Evolutionary conservation across 2,888 invertebrate genomes (phyloP), one percentile per base, ranked within the genome.

Genomic region (Horisme vitalbata): DNA sequence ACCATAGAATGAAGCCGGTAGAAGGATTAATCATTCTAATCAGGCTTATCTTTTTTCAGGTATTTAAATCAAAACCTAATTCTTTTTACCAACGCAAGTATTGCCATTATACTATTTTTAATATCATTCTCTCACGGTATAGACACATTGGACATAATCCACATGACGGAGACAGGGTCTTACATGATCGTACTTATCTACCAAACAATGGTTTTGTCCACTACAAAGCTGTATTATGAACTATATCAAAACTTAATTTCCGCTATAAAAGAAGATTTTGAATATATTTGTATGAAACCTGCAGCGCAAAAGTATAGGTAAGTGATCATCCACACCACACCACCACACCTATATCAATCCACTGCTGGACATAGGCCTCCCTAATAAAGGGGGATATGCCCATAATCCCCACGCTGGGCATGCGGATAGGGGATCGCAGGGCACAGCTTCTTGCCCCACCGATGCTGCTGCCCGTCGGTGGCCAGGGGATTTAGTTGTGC

Each of bases 101-200:
- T 20, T 4, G 3, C 9, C 5, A 7, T 3, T 11, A 20, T 14
- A 7, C 3, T 20, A 7, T 20, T 3, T 0, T 6, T 20, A 3
- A 6, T 10, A 32, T 18, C 20, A 4, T 10, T 18, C 2, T 2
- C 7, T 7, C 32, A 32, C 11, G 32, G 32, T 1, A 3, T 32
- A 4, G 3, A 18, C 0, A 32, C 20, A 11, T 2, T 32, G 8
- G 14, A 20, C 7, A 4, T 32, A 11, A n/a, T 20, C 11, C 32
- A 7, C 7, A 8, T 20, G 2, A 75, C 79, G 0, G 81, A 83
- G 60, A 63, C 61, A 1, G 75, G 70, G 0, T 63, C 73, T 0
- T 82, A 83, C 28, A 34, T 60, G 0, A 46, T 80, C 3, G 32
- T 82, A 6, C 37, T 80, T 18, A n/a, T 41, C 0, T 82, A 83